Conservation (phyloP, 2,113 vertebrate genomes). For the Calyptommatus sinebrachiatus region DNA sequence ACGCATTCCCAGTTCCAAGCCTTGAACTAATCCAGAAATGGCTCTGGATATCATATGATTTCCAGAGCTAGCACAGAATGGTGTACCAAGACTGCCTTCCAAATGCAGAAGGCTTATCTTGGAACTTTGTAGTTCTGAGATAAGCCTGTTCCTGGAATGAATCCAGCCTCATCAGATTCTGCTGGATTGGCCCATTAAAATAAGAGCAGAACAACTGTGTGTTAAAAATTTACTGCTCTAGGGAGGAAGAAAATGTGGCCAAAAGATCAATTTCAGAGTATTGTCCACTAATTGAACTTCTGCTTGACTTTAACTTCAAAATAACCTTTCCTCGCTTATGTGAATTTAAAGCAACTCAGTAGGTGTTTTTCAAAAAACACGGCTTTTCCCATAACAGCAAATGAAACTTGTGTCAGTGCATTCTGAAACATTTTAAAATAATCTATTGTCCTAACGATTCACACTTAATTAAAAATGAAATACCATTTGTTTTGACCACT, state of each 20-base stretch:
- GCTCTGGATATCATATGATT: no score
- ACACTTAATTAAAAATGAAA: constrained; percentile 27
- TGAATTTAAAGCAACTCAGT: constrained; percentile 9
- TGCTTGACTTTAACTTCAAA: constrained; percentile 29
- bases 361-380: not conserved
- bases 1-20: no score
- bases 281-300: constrained; percentile 15
- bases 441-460: constrained; percentile 1
- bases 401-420: constrained; percentile 44
- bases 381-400: constrained; percentile 10
- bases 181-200: no score
- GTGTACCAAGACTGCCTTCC: no score
- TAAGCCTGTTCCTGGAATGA: no score
- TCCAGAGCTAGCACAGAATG: no score
- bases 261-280: constrained; percentile 6
- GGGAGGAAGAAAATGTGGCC: constrained; percentile 27
- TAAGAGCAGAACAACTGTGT: not conserved
- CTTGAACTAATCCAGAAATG: no score
- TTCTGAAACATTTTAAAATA: constrained; percentile 5
- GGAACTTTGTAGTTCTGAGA: no score
- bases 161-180: no score
- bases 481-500: not conserved
- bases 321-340: constrained; percentile 21
- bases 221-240: constrained; percentile 18
- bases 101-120: no score